These are phyloP conservation scores for Heliconius charithonia DNA, from an alignment of 2,888 invertebrate genomes.

Conservation along the genomic window DNA sequence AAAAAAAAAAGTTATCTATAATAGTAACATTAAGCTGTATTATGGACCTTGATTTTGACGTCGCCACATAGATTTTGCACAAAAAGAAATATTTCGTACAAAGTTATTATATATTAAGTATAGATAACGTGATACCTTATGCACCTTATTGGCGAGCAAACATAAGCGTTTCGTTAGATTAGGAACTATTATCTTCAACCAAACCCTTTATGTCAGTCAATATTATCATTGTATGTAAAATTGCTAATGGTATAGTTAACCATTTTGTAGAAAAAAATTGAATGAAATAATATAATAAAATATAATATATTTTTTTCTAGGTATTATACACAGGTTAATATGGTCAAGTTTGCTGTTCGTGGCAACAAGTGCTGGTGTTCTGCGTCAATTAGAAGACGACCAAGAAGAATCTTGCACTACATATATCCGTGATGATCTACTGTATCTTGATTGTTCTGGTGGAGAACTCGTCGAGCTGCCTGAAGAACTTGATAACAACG, in stretches of 20 bases:
- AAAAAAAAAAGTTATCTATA: too few relatives aligned
- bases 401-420: conserved; percentile 56
- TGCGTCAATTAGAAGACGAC: conserved; percentile 55
- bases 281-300: not conserved
- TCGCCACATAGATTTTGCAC: too few relatives aligned
- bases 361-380: conserved; percentile 57
- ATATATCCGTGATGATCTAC: conserved; percentile 57
- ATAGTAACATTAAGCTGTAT: too few relatives aligned
- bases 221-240: not conserved
- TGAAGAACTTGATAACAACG: conserved; percentile 69
- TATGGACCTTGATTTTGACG: too few relatives aligned
- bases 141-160: not conserved
- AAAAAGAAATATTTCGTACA: too few relatives aligned
- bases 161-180: not conserved
- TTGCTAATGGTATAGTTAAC: not conserved
- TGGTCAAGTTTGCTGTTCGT: conserved; percentile 66
- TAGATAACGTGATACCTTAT: not conserved
- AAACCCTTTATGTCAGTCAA: not conserved
- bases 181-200: not conserved
- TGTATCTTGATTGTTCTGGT: conserved; percentile 69
- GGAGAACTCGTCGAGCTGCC: conserved; percentile 70
- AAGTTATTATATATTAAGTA: not conserved
- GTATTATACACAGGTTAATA: conserved; percentile 50
- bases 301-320: conserved; percentile 18
- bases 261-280: not conserved